Conservation (phyloP, 2,888 invertebrate genomes). For the Chaetoderma sp. region DNA sequence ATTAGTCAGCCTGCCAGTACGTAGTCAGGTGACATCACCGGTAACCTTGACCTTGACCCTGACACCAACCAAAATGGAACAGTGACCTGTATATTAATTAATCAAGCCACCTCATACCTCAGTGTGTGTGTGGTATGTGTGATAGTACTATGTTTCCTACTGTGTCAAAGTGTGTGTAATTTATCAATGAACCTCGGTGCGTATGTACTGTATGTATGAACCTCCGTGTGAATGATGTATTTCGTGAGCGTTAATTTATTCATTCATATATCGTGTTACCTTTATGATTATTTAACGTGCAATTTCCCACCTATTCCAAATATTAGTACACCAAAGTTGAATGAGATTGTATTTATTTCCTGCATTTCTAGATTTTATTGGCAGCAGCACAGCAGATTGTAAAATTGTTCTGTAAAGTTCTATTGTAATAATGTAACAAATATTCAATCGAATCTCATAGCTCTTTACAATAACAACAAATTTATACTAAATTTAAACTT, state of each 20-base stretch:
- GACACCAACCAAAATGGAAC: constrained; percentile 85
- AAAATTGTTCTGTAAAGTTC: too few relatives aligned
- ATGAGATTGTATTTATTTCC: constrained; percentile 7
- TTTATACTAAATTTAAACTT: too few relatives aligned
- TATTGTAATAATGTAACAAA: too few relatives aligned
- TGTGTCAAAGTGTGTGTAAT: too few relatives aligned
- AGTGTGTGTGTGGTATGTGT: constrained; percentile 27
- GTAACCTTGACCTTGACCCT: constrained; percentile 92
- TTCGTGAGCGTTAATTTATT: neutral
- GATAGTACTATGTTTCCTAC: neutral
- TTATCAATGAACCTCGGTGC: too few relatives aligned
- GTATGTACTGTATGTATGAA: too few relatives aligned
- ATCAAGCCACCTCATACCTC: constrained; percentile 9
- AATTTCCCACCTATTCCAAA: constrained; percentile 11
- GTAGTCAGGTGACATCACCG: constrained; percentile 85
- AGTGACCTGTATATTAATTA: constrained; percentile 21
- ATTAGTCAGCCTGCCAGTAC: constrained; percentile 93
- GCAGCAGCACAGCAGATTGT: constrained; percentile 1
- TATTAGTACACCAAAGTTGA: constrained; percentile 7
- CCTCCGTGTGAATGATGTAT: neutral
- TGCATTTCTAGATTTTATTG: constrained; percentile 4
- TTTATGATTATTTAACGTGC: too few relatives aligned
- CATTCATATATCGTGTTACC: neutral
- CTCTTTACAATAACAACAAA: too few relatives aligned
- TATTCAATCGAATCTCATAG: too few relatives aligned